Base-by-base conservation (phyloP, 2,888 invertebrate genomes). In the Harmothoe impar region DNA sequence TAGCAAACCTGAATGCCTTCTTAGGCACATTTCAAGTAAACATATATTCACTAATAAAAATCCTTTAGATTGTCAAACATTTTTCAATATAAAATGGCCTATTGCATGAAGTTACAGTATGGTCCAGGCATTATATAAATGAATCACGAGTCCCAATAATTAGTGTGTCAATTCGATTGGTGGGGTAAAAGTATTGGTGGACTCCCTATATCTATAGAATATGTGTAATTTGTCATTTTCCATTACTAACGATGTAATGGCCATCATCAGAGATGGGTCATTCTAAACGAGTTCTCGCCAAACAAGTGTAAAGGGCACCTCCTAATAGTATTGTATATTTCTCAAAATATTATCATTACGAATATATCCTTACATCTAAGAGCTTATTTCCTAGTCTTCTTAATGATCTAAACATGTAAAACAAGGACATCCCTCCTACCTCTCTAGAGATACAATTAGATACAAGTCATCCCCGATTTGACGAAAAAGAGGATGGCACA, bases 91-190 rank as follows among this genome's bases (percentile, higher is more conserved):
- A 81, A 81, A 81, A 81, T 35, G 31, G 29, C n/a, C 31, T 72
- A 25, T 72, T 72, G 72, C 25, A 15, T 72, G 31, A 20, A n/a
- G 62, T 62, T 62, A 62, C 20, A 62, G 15, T 43, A 81, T 81
- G 81, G 81, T 81, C 81, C 81, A 81, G 25, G 77, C 77, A 77
- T n/a, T 33, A 77, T 81, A 81, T 31, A 81, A 81, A 72, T 72
- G 15, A 35, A 81, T 17, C 25, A 25, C 43, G 15, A 81, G 81
- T 33, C 81, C 81, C 81, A 81, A 81, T 81, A 81, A 81, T 81
- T 81, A 81, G 35, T 33, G 33, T 35, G 20, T 81, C 43, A 43
- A 29, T 33, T 81, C 43, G 12, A 35, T 43, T 35, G 43, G 17
- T 35, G 31, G 20, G 43, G 43, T 81, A 81, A 43, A 81, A 81